Conservation (phyloP, 2,888 invertebrate genomes). For the Volucella inflata region DNA sequence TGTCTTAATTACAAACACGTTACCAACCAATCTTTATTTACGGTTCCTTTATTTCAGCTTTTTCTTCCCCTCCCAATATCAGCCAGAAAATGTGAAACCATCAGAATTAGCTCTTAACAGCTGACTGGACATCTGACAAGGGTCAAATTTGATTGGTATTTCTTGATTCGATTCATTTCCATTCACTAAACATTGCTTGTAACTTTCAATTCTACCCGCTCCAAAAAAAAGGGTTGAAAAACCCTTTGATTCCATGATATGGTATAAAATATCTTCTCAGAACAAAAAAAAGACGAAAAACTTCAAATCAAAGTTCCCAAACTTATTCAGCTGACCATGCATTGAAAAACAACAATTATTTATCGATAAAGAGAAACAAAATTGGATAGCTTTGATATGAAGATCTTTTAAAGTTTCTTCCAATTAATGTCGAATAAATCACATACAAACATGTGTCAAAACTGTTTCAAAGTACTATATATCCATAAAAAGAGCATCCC, state of each 20-base stretch:
- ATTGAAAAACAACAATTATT: conserved; percentile 33
- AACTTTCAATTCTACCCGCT: conserved; percentile 47
- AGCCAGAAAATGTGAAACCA: background rate
- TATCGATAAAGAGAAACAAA: background rate
- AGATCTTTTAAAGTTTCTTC: conserved; percentile 5
- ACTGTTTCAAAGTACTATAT: background rate
- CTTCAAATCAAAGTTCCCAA: conserved; percentile 15
- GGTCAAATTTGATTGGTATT: conserved; percentile 28
- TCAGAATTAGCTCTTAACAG: conserved; percentile 41
- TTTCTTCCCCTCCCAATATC: background rate
- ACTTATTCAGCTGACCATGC: conserved; percentile 6
- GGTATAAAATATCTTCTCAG: background rate
- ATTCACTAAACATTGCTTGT: conserved; percentile 41
- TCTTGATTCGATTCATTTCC: conserved; percentile 28
- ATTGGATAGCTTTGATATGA: background rate
- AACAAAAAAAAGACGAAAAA: conserved; percentile 17
- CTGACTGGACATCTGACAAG: conserved; percentile 50
- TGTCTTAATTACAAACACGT: too few species aligned
- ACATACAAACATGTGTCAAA: background rate
- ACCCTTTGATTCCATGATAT: conserved; percentile 35
- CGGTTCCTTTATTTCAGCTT: background rate
- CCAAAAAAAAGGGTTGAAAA: background rate
- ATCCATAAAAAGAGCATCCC: background rate
- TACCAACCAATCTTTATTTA: too few species aligned
- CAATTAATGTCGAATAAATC: conserved; percentile 32